These are phyloP conservation scores for Macquaria australasica DNA, from an alignment of 2,113 vertebrate genomes.

Conservation along the genomic window DNA sequence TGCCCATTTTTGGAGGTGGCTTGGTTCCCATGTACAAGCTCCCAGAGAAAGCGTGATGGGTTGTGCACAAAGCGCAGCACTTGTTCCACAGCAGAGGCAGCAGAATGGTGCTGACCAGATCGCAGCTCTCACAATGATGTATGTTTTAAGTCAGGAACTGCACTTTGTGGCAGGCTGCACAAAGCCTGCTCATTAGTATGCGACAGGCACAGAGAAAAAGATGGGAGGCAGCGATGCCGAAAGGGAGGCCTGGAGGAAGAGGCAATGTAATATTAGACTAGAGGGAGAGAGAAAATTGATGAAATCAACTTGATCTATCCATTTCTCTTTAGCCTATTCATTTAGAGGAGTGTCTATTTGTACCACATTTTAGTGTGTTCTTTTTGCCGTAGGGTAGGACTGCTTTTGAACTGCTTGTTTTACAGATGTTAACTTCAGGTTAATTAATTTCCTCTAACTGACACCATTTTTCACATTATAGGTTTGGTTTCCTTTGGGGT, in stretches of 20 bases:
- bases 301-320: constrained; percentile 72
- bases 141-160: constrained; percentile 78
- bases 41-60: constrained; percentile 59
- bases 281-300: constrained; percentile 65
- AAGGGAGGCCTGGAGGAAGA: constrained; percentile 70
- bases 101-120: constrained; percentile 70
- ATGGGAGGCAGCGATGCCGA: constrained; percentile 75
- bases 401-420: constrained; percentile 61
- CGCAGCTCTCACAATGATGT: constrained; percentile 77
- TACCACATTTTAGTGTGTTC: constrained; percentile 24
- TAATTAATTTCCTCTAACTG: constrained; percentile 68
- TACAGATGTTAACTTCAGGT: constrained; percentile 68
- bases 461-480: constrained; percentile 44
- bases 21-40: constrained; percentile 45
- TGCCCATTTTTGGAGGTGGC: constrained; percentile 64
- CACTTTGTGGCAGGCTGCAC: constrained; percentile 73
- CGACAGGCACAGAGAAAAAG: constrained; percentile 57
- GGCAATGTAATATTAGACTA: constrained; percentile 71
- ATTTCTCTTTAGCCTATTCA: constrained; percentile 67
- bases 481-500: constrained; percentile 35
- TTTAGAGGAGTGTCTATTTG: constrained; percentile 62
- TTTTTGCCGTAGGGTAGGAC: constrained; percentile 38
- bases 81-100: constrained; percentile 60
- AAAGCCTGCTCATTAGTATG: constrained; percentile 82
- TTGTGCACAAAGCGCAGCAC: constrained; percentile 43